Conservation (phyloP, 2,888 invertebrate genomes). For the Mongoloraphidia duomilia region DNA sequence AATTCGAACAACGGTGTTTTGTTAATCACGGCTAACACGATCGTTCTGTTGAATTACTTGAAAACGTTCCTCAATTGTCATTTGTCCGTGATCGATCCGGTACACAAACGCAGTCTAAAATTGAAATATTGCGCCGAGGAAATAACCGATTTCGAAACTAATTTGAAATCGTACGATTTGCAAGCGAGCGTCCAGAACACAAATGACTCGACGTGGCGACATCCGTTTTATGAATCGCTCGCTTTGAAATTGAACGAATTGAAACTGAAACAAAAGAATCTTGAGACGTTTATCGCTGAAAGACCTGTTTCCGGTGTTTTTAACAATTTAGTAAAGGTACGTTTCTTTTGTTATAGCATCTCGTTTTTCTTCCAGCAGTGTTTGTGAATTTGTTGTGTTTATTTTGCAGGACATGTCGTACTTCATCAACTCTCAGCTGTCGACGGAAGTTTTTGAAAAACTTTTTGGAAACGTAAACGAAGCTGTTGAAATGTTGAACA, state of each 20-base stretch:
- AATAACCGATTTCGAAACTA: conserved; percentile 39
- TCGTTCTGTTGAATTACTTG: conserved; percentile 35
- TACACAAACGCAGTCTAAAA: conserved; percentile 61
- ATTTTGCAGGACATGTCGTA: conserved; percentile 34
- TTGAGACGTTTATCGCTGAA: conserved; percentile 38
- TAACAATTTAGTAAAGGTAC: conserved; percentile 37
- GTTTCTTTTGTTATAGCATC: conserved; percentile 4
- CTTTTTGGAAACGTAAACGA: conserved; percentile 22
- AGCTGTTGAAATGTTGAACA: conserved; percentile 15
- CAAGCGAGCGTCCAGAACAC: conserved; percentile 30
- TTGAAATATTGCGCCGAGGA: conserved; percentile 55
- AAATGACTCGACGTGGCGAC: conserved; percentile 26
- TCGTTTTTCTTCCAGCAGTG: too few relatives aligned
- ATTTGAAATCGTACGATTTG: conserved; percentile 41
- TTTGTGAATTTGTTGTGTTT: conserved; percentile 6
- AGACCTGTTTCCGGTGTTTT: conserved; percentile 38
- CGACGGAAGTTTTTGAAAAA: conserved; percentile 24
- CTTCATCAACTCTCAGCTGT: conserved; percentile 32
- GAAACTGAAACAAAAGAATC: conserved; percentile 23
- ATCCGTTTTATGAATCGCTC: conserved; percentile 34
- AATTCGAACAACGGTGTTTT: too few relatives aligned
- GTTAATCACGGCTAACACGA: conserved; percentile 14
- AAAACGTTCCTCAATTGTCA: conserved; percentile 43
- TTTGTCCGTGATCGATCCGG: conserved; percentile 66
- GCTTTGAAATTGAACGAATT: conserved; percentile 28